Evolutionary conservation across 2,888 invertebrate species (phyloP).

Genomic region (Nymphalis c-album): DNA sequence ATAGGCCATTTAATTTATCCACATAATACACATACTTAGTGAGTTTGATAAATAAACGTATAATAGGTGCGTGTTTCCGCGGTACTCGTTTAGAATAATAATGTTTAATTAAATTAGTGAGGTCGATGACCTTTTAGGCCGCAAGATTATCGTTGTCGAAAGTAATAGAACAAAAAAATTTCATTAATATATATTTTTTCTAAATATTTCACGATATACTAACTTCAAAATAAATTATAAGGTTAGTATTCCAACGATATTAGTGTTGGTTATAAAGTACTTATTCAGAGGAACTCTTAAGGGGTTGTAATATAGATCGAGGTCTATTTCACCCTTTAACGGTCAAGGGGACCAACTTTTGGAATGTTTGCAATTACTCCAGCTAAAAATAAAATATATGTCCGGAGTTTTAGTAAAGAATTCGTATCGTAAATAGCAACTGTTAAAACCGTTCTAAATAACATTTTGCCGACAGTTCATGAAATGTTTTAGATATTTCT

Average conservation of each 20-base stretch:
- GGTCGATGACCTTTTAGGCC: constrained; percentile 18
- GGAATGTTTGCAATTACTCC: constrained; percentile 63
- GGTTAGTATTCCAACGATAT: constrained; percentile 7
- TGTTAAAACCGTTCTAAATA: constrained; percentile 18
- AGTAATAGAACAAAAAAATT: constrained; percentile 4
- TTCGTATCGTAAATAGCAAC: constrained; percentile 35
- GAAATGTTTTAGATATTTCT: constrained; percentile 3
- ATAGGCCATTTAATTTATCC: constrained; percentile 45
- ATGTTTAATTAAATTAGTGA: constrained; percentile 32
- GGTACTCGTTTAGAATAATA: constrained; percentile 23
- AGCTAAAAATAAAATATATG: constrained; percentile 54
- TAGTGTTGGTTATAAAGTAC: constrained; percentile 41
- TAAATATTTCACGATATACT: constrained; percentile 3
- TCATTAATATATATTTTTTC: background rate
- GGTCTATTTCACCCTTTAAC: constrained; percentile 50
- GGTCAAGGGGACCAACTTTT: constrained; percentile 47
- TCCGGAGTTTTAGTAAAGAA: constrained; percentile 48
- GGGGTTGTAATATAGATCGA: constrained; percentile 58
- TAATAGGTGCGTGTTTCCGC: constrained; percentile 33
- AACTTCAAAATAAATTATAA: background rate
- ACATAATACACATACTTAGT: constrained; percentile 33
- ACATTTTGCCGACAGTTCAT: constrained; percentile 13
- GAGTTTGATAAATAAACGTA: constrained; percentile 25
- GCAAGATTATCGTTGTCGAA: constrained; percentile 9
- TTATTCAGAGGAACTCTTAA: constrained; percentile 40